phyloP scores from a whole-genome alignment of 37 sponge, comb jelly and placozoan species.

The Ephydatia muelleri region DNA sequence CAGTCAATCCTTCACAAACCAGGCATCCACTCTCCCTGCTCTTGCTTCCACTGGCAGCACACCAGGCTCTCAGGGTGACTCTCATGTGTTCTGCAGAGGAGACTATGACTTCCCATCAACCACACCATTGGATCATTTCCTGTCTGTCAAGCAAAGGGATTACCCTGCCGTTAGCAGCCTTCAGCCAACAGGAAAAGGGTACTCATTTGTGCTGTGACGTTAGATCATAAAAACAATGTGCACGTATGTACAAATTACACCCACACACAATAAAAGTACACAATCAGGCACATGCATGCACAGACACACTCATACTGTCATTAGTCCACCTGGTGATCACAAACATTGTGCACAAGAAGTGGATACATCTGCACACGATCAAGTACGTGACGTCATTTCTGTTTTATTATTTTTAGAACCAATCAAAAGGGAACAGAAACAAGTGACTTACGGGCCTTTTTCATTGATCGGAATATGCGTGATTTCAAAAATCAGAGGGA shows the following conservation, averaged over 20 bases:
- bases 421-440: slow-evolving; percentile 4
- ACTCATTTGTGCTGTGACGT: slow-evolving; percentile 34
- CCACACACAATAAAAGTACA: too few relatives aligned
- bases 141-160: slow-evolving; percentile 50
- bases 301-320: not conserved
- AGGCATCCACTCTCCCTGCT: not conserved
- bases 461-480: slow-evolving; percentile 43
- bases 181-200: slow-evolving; percentile 13
- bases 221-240: not conserved
- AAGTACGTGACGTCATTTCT: not conserved
- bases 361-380: not conserved
- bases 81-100: slow-evolving; percentile 71
- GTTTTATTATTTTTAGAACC: not conserved
- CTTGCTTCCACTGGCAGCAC: too few relatives aligned
- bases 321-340: not conserved
- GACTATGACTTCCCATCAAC: slow-evolving; percentile 53
- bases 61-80: slow-evolving; percentile 21
- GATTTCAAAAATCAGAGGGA: slow-evolving; percentile 67
- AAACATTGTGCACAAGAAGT: too few relatives aligned
- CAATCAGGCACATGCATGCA: too few relatives aligned
- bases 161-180: not conserved
- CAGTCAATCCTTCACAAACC: slow-evolving; percentile 12
- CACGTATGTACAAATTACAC: not conserved
- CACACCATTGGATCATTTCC: slow-evolving; percentile 25
- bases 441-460: slow-evolving; percentile 46